Evolutionary conservation across 2,888 invertebrate genomes (phyloP).

Genomic region (Tiliacea citrago): DNA sequence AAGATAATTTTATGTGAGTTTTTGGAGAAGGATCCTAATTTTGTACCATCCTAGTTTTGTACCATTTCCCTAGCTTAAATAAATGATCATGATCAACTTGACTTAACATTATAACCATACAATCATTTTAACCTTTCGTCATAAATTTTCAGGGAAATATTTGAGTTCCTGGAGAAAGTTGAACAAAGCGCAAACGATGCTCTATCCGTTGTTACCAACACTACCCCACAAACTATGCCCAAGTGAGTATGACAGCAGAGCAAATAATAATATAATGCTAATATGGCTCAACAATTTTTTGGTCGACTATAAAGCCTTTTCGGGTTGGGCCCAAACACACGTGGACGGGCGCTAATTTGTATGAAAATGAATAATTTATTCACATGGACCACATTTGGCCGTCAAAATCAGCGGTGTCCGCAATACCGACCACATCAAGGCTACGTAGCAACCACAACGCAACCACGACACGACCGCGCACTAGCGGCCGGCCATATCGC

Average conservation of each 20-base stretch:
- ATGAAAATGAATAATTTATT: not conserved
- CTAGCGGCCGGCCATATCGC: not conserved
- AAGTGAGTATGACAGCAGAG: slow-evolving; percentile 76
- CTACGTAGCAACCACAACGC: not conserved
- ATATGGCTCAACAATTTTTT: not conserved
- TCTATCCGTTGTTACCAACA: slow-evolving; percentile 83
- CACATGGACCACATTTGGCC: not conserved
- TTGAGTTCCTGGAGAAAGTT: slow-evolving; percentile 92
- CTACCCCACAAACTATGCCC: slow-evolving; percentile 83
- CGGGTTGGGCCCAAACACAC: not conserved
- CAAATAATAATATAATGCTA: not conserved
- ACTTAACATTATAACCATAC: not conserved
- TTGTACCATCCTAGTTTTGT: slow-evolving; percentile 5
- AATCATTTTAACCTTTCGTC: not conserved
- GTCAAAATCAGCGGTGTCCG: not conserved
- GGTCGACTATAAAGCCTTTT: no score
- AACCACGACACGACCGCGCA: not conserved
- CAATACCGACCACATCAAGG: not conserved
- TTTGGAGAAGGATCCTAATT: not conserved
- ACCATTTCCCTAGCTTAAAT: not conserved
- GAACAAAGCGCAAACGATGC: slow-evolving; percentile 90
- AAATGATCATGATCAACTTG: not conserved
- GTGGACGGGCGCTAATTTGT: not conserved
- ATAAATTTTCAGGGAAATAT: slow-evolving; percentile 89
- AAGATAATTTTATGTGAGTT: slow-evolving; percentile 86